Evolutionary conservation across 2,113 vertebrate species (phyloP), one percentile per base, ranked within the genome.

Genomic region (Aegithalos caudatus): DNA sequence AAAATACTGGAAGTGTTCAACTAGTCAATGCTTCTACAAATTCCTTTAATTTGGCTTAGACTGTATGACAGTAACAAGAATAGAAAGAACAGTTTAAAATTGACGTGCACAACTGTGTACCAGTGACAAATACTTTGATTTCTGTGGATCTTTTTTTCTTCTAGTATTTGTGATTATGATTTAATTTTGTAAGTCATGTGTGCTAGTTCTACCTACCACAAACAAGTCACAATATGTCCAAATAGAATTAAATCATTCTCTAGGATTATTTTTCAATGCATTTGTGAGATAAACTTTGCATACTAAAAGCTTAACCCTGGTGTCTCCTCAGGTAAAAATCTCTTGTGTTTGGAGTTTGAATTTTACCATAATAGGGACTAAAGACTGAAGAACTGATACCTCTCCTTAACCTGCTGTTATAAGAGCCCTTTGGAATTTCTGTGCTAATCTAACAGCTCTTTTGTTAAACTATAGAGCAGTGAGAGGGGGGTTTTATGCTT

Each of bases 401-500:
- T 61, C 54, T 69, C 40, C 40, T 93, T 82, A 86, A 74, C 64
- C 57, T 83, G n/a, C 33, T 70, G 6, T 48, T 94, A 2, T 12
- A 65, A 76, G 27, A 86, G 15, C 44, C 17, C 42, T 83, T 94
- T 62, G 47, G 33, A 71, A 31, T 62, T 86, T 94, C 60, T 38
- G n/a, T 50, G 53, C 45, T 56, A 54, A 76, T 64, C 50, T 82
- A 85, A 81, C 71, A 92, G 40, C 21, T 81, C 37, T 88, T 92
- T 91, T 89, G 58, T 88, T 96, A 94, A 95, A 93, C 64, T 64
- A 60, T 7, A 92, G 56, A 61, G 42, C n/a, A 87, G 38, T 14
- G 65, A 28, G 33, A 62, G 16, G 15, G 40, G 8, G 7, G 22
- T 48, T 90, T 95, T 61, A 79, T 81, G 71, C 37, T 90, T 79